Conservation (phyloP, 2,113 vertebrate species). For the Chamaea fasciata region DNA sequence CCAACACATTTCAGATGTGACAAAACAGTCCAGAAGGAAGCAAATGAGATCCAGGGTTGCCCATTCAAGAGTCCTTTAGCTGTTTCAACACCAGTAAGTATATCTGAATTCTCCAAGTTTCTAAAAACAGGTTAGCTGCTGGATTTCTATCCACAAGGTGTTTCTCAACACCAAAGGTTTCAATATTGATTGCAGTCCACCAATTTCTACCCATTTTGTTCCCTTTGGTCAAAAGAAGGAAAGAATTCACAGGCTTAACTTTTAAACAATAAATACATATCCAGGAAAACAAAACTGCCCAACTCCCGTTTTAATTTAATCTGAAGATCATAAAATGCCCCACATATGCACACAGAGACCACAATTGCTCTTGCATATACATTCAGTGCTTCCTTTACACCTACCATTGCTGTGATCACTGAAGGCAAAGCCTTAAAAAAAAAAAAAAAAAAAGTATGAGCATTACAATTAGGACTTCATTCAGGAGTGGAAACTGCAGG, state of each 20-base stretch:
- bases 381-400: not conserved
- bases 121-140: not conserved
- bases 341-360: not conserved
- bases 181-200: not conserved
- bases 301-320: not conserved
- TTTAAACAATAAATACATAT: not conserved
- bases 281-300: not conserved
- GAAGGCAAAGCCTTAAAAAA: not conserved
- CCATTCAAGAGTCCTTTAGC: not conserved
- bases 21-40: not conserved
- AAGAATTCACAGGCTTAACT: not conserved
- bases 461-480: not conserved
- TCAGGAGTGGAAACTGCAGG: not conserved
- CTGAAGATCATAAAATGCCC: not conserved
- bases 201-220: not conserved
- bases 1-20: not conserved
- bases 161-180: not conserved
- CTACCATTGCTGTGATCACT: not conserved
- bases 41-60: not conserved
- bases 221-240: not conserved
- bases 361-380: not conserved
- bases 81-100: not conserved
- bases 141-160: not conserved
- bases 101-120: not conserved
- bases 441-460: not conserved